These are phyloP conservation scores for Panthera uncia DNA, from an alignment of 2,113 vertebrate genomes.

Conservation along the genomic window DNA sequence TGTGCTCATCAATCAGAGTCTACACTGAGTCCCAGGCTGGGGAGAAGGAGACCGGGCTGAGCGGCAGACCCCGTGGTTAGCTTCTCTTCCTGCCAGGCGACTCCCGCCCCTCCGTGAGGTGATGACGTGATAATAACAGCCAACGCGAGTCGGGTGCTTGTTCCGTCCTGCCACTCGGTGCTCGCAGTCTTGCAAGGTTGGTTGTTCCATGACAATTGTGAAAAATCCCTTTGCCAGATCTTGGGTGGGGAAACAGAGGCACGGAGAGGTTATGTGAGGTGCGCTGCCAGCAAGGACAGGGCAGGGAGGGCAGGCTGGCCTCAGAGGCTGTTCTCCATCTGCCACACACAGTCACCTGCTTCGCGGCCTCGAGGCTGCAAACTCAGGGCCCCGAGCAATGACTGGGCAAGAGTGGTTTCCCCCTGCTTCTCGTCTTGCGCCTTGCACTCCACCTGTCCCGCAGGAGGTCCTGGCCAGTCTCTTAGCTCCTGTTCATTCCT, in stretches of 20 bases:
- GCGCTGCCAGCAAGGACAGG: not conserved
- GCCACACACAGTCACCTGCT: not conserved
- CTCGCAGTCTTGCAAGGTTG: not conserved
- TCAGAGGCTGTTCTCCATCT: not conserved
- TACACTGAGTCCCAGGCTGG: not conserved
- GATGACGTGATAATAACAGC: accelerated
- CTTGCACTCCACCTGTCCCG: no score
- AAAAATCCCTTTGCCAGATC: not conserved
- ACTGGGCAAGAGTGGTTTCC: not conserved
- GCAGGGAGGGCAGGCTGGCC: not conserved
- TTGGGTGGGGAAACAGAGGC: not conserved
- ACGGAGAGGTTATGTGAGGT: not conserved
- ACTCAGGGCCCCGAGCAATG: not conserved
- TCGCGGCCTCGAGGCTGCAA: not conserved
- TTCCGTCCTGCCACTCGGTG: not conserved
- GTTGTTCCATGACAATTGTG: not conserved
- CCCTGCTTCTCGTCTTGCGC: not conserved
- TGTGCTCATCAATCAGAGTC: not conserved
- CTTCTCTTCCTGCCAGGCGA: accelerated
- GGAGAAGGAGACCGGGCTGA: no score
- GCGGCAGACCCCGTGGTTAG: not conserved
- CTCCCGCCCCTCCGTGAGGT: not conserved
- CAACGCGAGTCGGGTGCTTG: accelerated
- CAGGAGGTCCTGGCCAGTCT: not conserved
- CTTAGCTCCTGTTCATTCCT: no score